Conservation (phyloP, 2,797 vertebrate genomes). For the Sebastes kiyomatsui region DNA sequence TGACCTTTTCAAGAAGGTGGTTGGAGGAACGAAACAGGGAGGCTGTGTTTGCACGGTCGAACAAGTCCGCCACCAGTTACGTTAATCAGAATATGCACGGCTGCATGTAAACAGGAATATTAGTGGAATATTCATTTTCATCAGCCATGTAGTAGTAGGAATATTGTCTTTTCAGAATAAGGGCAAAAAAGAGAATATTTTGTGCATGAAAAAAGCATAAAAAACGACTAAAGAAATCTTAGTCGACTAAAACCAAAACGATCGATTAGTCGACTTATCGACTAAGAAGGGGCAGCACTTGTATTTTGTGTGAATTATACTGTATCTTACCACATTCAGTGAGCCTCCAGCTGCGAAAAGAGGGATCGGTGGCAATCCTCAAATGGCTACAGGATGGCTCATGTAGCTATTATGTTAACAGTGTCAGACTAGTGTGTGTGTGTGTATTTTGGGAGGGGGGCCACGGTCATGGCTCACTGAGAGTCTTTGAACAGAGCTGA, state of each 20-base stretch:
- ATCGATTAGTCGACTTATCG: neutral
- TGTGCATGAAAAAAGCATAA: neutral
- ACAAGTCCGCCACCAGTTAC: too few species aligned
- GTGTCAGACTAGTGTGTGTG: neutral
- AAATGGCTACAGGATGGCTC: slow-evolving; percentile 9
- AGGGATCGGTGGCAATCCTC: neutral
- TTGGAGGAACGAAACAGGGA: too few species aligned
- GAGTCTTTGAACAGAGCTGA: slow-evolving; percentile 60
- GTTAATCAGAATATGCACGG: too few species aligned
- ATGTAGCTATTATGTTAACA: slow-evolving; percentile 6
- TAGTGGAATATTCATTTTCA: too few species aligned
- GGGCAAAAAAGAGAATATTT: too few species aligned
- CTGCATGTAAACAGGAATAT: too few species aligned
- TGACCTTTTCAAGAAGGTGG: too few species aligned
- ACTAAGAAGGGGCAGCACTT: too few species aligned
- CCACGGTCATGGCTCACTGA: slow-evolving; percentile 42
- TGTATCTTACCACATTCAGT: neutral
- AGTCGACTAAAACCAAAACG: neutral
- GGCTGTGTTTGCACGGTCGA: too few species aligned
- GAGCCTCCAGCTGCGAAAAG: slow-evolving; percentile 18
- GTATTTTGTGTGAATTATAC: neutral
- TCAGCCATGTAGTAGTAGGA: too few species aligned
- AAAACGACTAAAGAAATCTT: too few species aligned
- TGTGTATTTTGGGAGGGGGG: neutral
- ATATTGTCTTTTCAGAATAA: too few species aligned